These are phyloP conservation scores for Bothrops jararaca DNA, from an alignment of 2,113 vertebrate species.

Conservation along the genomic window DNA sequence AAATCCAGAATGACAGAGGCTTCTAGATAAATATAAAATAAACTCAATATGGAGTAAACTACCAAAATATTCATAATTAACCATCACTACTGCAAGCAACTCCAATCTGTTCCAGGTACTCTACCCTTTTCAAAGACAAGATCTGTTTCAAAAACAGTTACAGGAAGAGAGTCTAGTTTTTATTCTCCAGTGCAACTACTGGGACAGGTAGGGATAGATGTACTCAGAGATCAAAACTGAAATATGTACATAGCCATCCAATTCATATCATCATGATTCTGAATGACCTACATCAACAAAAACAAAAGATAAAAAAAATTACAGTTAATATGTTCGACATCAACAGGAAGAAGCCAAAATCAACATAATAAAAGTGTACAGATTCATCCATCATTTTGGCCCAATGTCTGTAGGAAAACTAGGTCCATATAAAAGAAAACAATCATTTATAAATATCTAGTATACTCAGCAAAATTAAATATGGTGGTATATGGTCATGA, in stretches of 20 bases:
- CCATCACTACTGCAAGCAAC: background rate
- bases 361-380: background rate
- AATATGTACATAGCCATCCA: background rate
- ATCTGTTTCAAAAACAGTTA: background rate
- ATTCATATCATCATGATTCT: background rate
- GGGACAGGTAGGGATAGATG: background rate
- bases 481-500: background rate
- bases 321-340: background rate
- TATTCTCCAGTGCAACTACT: background rate
- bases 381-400: background rate
- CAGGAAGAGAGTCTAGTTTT: background rate
- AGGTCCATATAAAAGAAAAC: background rate
- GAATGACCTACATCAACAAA: background rate
- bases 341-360: background rate
- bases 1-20: background rate
- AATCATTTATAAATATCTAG: background rate
- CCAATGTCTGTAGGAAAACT: background rate
- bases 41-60: background rate
- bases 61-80: background rate
- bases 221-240: background rate
- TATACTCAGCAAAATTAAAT: background rate
- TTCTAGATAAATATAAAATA: background rate
- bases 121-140: background rate
- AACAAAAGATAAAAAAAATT: background rate
- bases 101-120: background rate